phyloP scores from a whole-genome alignment of 2,797 vertebrate genomes.

The Chloroceryle inda region DNA sequence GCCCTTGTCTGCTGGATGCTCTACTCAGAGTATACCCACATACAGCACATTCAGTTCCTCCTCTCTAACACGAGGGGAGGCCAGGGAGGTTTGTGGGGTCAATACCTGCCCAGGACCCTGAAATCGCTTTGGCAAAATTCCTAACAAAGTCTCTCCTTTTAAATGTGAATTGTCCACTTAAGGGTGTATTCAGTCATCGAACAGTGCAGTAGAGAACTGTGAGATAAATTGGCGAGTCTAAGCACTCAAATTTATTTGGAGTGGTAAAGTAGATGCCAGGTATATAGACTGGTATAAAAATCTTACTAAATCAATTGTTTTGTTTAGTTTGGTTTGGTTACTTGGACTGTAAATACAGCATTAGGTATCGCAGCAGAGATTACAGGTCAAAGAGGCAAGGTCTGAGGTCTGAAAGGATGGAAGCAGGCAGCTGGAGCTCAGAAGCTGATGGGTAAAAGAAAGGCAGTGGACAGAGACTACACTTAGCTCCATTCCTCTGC shows the following conservation, averaged over 20 bases:
- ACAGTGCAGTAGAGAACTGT: background rate
- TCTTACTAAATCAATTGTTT: background rate
- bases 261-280: background rate
- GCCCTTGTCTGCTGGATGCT: fast-evolving
- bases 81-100: background rate
- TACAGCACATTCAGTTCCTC: background rate
- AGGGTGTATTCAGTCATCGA: background rate
- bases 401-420: background rate
- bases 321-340: background rate
- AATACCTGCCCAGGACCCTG: background rate
- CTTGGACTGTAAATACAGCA: background rate
- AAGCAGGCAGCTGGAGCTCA: background rate
- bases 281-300: background rate
- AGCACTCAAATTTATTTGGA: background rate
- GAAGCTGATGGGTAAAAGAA: background rate
- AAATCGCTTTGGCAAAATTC: background rate
- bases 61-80: background rate
- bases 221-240: background rate
- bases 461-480: background rate
- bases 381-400: background rate
- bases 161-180: background rate
- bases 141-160: background rate
- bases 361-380: background rate
- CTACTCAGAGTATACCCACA: background rate
- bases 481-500: background rate